phyloP scores from a whole-genome alignment of 1,140 invertebrate species.

The Sycophaga agraensis region DNA sequence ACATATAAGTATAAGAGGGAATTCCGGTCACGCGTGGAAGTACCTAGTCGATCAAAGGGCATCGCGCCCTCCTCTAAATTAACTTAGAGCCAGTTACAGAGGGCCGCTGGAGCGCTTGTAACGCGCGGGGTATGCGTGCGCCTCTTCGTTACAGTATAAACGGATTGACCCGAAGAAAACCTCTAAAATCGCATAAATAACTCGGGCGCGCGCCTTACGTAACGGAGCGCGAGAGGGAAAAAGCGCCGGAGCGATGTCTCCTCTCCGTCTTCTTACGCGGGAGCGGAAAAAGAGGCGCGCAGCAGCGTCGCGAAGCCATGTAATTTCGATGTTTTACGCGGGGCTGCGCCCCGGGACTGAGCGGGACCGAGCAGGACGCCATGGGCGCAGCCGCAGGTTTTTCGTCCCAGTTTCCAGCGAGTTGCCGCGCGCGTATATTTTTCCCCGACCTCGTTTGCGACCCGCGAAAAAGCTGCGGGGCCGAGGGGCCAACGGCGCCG shows the following conservation, averaged over 20 bases:
- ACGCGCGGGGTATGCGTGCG: slow-evolving; percentile 36
- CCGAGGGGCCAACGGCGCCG: no score
- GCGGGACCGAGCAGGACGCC: no score
- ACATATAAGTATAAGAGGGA: no score
- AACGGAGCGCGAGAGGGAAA: slow-evolving; percentile 24
- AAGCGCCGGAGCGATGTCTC: not conserved
- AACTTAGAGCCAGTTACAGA: no score
- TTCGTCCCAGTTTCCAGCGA: slow-evolving; percentile 3
- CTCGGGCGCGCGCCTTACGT: slow-evolving; percentile 40
- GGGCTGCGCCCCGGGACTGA: no score
- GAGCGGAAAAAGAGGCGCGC: slow-evolving; percentile 16
- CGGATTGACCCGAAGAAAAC: slow-evolving; percentile 59
- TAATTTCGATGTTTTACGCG: slow-evolving; percentile 24
- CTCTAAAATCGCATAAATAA: slow-evolving; percentile 58
- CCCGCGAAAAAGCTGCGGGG: no score
- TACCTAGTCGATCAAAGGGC: no score
- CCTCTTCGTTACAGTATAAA: slow-evolving; percentile 45
- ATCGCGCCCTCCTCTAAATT: no score
- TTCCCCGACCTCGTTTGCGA: no score
- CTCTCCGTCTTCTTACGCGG: not conserved
- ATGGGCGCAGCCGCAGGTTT: not conserved
- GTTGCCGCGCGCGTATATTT: no score
- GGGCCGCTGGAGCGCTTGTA: no score
- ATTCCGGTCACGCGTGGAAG: no score
- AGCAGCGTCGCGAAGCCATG: slow-evolving; percentile 15